A percentile compares a stretch with the other conserved stretches of the same genome.
Conservation (phyloP, 2,113 vertebrate genomes). For the Hucho hucho region DNA sequence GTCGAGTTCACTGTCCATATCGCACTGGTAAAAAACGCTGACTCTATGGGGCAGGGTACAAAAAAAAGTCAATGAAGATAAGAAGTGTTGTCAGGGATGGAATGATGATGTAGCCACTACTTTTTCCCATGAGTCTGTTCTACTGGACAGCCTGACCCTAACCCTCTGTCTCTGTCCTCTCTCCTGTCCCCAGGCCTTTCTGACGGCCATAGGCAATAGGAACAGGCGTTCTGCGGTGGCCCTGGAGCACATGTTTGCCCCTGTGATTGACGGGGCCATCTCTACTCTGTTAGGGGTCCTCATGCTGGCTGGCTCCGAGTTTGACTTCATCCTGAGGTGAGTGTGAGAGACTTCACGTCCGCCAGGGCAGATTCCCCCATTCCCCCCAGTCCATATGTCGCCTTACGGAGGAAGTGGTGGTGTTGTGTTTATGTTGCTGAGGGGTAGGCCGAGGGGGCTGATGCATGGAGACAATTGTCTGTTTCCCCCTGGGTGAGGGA, state of each 20-base stretch:
- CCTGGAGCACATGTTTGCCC: constrained; percentile 96
- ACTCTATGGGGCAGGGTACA: no score
- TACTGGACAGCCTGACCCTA: not conserved
- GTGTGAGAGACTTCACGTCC: constrained; percentile 12
- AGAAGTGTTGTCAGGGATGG: not conserved
- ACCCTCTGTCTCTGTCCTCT: constrained; percentile 32
- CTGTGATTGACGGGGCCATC: constrained; percentile 92
- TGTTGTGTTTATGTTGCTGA: constrained; percentile 76
- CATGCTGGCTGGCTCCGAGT: constrained; percentile 97
- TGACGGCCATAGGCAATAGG: constrained; percentile 92
- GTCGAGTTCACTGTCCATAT: constrained; percentile 98
- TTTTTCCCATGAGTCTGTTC: no score
- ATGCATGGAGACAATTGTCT: constrained; percentile 69
- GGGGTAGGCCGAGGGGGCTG: constrained; percentile 64
- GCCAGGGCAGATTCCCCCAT: not conserved
- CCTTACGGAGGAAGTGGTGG: constrained; percentile 76
- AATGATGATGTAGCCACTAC: not conserved
- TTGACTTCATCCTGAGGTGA: constrained; percentile 99
- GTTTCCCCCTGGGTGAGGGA: constrained; percentile 32
- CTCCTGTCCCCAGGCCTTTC: constrained; percentile 82
- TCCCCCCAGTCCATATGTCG: constrained; percentile 64
- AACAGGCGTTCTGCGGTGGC: constrained; percentile 88
- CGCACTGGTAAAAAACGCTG: constrained; percentile 82
- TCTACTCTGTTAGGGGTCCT: constrained; percentile 94
- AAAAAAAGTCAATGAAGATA: not conserved